Base-by-base conservation (phyloP, 2,797 vertebrate genomes). In the Vireo griseus region DNA sequence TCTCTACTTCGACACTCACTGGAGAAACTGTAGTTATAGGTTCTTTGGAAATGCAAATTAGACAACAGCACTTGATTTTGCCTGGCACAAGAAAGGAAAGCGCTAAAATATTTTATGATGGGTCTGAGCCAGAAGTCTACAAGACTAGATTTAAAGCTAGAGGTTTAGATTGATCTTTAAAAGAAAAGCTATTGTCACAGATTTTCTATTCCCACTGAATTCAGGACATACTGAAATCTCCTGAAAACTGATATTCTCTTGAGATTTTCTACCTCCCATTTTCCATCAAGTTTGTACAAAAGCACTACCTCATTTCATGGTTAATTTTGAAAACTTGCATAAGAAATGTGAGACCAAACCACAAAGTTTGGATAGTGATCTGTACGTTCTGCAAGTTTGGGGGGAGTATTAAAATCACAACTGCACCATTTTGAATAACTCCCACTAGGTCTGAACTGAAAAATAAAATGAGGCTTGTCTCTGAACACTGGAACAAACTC, bases 21-120 rank as follows among this genome's bases (percentile, higher is more conserved):
- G 87, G 61, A 81, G 85, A 94, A 83, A 79, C 79, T 92, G 90
- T 63, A 94, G 87, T 91, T 94, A 84, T 79, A 67, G 79, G 89
- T 92, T 95, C 94, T 96, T 93, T 96, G 92, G 92, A 96, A 96
- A 96, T 97, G 92, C 94, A 95, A 97, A 96, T 97, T 78, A 92
- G 91, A 96, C 94, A 96, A 92, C 94, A 96, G 92, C 45, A 62
- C 95, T 89, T 97, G 91, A 95, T 96, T 96, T 95, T 94, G 95
- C 94, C 95, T 97, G 95, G 96, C 95, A 96, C 91, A 90, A 90
- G 85, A 76, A 94, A 92, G 55, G 45, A 91, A 96, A 94, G 95
- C 67, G 89, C 92, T 95, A 96, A 96, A 94, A 97, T 96, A 96
- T 96, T 97, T 94, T 95, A 76, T 88, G 76, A 96, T 91, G 94